Evolutionary conservation across 2,113 vertebrate genomes (phyloP).

Genomic region (Girardinichthys multiradiatus): DNA sequence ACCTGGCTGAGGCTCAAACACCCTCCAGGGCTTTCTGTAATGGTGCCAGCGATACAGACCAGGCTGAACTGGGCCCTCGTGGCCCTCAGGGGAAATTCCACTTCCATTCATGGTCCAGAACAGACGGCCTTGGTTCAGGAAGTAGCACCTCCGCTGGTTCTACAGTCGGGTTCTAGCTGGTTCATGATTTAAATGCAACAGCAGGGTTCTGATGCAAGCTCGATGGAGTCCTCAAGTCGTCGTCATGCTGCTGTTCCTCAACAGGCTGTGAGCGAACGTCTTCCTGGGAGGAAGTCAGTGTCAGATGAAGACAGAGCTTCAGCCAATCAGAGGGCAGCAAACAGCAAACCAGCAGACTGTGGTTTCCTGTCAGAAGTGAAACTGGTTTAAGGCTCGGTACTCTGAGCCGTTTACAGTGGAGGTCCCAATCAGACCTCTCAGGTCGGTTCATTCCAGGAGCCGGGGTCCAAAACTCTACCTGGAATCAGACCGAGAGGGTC

Average conservation of each 20-base stretch:
- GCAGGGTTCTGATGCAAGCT: not conserved
- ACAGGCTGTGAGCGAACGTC: constrained; percentile 15
- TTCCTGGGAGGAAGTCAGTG: constrained; percentile 77
- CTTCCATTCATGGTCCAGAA: constrained; percentile 57
- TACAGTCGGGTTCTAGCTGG: constrained; percentile 10
- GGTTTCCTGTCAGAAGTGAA: constrained; percentile 52
- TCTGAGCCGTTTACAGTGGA: too few relatives aligned
- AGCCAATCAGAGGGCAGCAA: constrained; percentile 64
- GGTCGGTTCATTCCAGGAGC: not conserved
- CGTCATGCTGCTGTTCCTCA: constrained; percentile 32
- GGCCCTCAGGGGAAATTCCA: constrained; percentile 3
- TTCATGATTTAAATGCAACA: not conserved
- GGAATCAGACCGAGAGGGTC: too few relatives aligned
- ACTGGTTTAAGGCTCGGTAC: not conserved
- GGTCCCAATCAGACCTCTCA: not conserved
- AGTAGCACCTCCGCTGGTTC: not conserved
- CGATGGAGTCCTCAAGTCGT: not conserved
- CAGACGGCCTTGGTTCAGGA: constrained; percentile 1
- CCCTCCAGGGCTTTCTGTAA: constrained; percentile 49
- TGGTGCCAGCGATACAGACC: constrained; percentile 25
- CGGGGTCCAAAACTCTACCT: not conserved
- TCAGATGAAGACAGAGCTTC: not conserved
- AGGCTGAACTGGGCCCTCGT: not conserved
- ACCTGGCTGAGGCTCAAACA: not conserved
- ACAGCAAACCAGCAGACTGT: constrained; percentile 43